phyloP scores from a whole-genome alignment of 2,888 invertebrate species.

The Cataglyphis altisquamis region DNA sequence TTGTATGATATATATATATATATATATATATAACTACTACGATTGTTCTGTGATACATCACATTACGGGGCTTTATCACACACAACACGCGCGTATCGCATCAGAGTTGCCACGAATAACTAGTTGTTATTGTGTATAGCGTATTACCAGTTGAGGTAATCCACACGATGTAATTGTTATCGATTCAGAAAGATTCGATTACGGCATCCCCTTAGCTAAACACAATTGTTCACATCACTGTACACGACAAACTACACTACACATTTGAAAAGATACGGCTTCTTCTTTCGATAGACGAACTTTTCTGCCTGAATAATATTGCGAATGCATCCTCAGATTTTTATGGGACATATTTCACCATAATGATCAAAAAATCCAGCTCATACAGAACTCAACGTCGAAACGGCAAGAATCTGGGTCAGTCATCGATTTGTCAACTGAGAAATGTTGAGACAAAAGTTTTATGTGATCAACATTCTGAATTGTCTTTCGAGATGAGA shows the following conservation, averaged over 20 bases:
- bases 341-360: conserved; percentile 9
- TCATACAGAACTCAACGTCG: conserved; percentile 75
- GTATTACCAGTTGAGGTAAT: conserved; percentile 66
- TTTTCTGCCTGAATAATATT: conserved; percentile 43
- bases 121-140: conserved; percentile 73
- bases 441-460: conserved; percentile 20
- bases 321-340: conserved; percentile 12
- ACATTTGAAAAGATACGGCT: conserved; percentile 36
- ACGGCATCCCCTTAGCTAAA: conserved; percentile 66
- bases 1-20: conserved; percentile 75
- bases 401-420: conserved; percentile 65
- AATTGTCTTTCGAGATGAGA: conserved; percentile 73
- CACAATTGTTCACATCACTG: conserved; percentile 62
- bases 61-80: conserved; percentile 86
- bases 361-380: conserved; percentile 19
- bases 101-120: conserved; percentile 74
- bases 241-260: conserved; percentile 51
- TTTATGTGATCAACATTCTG: conserved; percentile 55
- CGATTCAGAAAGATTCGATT: conserved; percentile 62
- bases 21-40: conserved; percentile 81
- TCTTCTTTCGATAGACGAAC: conserved; percentile 37
- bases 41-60: conserved; percentile 86
- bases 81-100: conserved; percentile 75
- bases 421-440: conserved; percentile 31
- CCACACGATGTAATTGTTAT: conserved; percentile 72